Percentiles rank a stretch among this genome's conserved stretches.
phyloP scores from a whole-genome alignment of 2,888 invertebrate species.

The Drosophila neonasuta region DNA sequence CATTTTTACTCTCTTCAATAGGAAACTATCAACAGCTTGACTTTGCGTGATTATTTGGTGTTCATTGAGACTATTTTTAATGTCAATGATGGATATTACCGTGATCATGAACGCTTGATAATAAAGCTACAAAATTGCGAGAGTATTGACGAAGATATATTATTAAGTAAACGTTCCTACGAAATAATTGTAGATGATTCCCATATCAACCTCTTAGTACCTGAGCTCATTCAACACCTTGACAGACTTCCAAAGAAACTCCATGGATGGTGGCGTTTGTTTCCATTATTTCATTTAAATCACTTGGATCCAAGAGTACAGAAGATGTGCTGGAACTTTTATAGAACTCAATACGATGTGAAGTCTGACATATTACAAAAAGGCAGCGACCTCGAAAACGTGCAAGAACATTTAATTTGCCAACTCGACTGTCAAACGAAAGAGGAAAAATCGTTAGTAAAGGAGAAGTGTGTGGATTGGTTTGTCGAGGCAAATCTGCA shows the following conservation, averaged over 20 bases:
- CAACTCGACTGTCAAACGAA: slow-evolving; percentile 46
- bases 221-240: slow-evolving; percentile 33
- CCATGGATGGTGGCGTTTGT: slow-evolving; percentile 65
- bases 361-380: slow-evolving; percentile 22
- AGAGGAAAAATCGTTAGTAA: slow-evolving; percentile 55
- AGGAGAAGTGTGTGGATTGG: slow-evolving; percentile 56
- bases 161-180: slow-evolving; percentile 50
- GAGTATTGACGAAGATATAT: slow-evolving; percentile 7
- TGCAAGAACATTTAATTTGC: slow-evolving; percentile 36
- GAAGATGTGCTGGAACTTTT: slow-evolving; percentile 36
- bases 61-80: slow-evolving; percentile 74
- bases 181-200: slow-evolving; percentile 31
- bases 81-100: slow-evolving; percentile 46
- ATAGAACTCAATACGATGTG: slow-evolving; percentile 42
- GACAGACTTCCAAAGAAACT: slow-evolving; percentile 32
- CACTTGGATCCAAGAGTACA: slow-evolving; percentile 4
- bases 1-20: slow-evolving; percentile 6
- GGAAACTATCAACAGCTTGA: slow-evolving; percentile 51
- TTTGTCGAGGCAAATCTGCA: slow-evolving; percentile 31
- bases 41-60: slow-evolving; percentile 64
- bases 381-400: not conserved
- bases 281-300: slow-evolving; percentile 38
- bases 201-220: not conserved
- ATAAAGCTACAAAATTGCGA: slow-evolving; percentile 39
- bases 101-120: slow-evolving; percentile 23